Evolutionary conservation across 2,888 invertebrate species (phyloP).

Genomic region (Dolichomitus sp.): DNA sequence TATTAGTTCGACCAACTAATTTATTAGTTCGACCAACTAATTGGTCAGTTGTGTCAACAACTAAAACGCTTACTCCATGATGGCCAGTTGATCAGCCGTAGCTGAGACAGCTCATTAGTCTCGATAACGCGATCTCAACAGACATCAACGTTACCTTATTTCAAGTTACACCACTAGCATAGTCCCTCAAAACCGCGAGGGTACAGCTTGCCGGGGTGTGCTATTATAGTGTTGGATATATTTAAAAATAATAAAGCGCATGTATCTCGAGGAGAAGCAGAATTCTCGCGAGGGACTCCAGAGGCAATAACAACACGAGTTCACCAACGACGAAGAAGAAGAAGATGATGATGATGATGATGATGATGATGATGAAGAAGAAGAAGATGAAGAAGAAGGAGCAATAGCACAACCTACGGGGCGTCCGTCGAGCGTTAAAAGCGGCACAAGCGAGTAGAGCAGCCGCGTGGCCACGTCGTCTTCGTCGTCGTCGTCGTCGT

Average conservation of each 20-base stretch:
- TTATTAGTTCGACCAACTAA: not conserved
- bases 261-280: conserved; percentile 18
- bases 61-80: not conserved
- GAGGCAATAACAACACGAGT: conserved; percentile 54
- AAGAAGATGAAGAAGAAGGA: conserved; percentile 39
- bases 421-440: conserved; percentile 53
- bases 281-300: conserved; percentile 37
- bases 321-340: conserved; percentile 21
- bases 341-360: conserved; percentile 32
- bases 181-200: not conserved
- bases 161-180: not conserved
- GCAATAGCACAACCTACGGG: conserved; percentile 50
- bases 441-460: conserved; percentile 1
- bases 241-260: conserved; percentile 47
- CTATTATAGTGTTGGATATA: conserved; percentile 21
- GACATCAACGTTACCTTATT: not conserved
- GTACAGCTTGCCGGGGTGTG: not conserved
- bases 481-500: no score
- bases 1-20: no score
- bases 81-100: not conserved
- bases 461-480: conserved; percentile 29
- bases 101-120: not conserved
- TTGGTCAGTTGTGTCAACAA: not conserved
- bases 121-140: not conserved
- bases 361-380: conserved; percentile 14